Percentiles rank a stretch among this genome's conserved stretches.
Evolutionary conservation across 2,888 invertebrate species (phyloP).

Genomic region (Parelbella ahira): DNA sequence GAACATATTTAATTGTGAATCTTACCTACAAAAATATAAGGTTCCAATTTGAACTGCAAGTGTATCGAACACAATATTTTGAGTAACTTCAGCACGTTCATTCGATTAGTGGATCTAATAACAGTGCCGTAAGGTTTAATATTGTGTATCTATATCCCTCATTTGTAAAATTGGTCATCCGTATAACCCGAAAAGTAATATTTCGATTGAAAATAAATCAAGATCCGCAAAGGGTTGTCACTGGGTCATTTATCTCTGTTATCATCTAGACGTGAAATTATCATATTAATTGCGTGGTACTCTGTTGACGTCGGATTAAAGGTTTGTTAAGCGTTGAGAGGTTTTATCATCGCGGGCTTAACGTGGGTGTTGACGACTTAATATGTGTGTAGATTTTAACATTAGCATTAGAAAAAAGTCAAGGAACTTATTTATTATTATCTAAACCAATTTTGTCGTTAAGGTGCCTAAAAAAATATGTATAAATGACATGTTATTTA

Average conservation of each 20-base stretch:
- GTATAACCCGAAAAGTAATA: conserved; percentile 21
- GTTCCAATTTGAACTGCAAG: neutral
- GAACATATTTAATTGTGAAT: neutral
- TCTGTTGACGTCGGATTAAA: conserved; percentile 36
- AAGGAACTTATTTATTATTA: too few species aligned
- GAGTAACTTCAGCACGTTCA: neutral
- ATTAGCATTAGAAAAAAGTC: too few species aligned
- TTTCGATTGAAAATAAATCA: conserved; percentile 22
- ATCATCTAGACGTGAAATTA: conserved; percentile 62
- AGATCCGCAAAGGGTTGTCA: conserved; percentile 41
- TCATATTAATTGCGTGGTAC: conserved; percentile 67
- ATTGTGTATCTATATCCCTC: conserved; percentile 2
- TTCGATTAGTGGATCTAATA: neutral
- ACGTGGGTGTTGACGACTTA: too few species aligned
- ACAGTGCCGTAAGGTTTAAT: conserved; percentile 3
- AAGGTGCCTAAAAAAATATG: too few species aligned
- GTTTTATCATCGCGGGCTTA: too few species aligned
- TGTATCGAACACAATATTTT: neutral
- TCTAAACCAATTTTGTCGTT: too few species aligned
- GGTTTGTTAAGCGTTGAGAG: conserved; percentile 2
- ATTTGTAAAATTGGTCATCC: conserved; percentile 17
- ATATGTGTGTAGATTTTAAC: too few species aligned
- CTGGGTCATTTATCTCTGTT: conserved; percentile 46
- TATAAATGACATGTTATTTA: too few species aligned
- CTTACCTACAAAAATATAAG: neutral